Base-by-base conservation (phyloP, 2,797 vertebrate genomes). In the Notolabrus celidotus region DNA sequence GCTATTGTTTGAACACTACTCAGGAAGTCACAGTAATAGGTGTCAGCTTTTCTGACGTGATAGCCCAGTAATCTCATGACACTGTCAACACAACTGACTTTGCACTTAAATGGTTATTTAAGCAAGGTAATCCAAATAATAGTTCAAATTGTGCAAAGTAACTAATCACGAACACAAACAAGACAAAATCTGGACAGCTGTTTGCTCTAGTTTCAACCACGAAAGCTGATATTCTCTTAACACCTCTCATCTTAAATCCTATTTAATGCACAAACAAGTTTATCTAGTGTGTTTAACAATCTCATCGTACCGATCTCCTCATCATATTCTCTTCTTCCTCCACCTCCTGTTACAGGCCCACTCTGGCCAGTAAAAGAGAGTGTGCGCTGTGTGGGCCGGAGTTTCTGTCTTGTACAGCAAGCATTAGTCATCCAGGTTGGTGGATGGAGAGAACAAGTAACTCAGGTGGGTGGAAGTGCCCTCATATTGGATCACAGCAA, bases 381-480 rank as follows among this genome's bases (percentile, higher is more conserved):
- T 71, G 80, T 80, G 76, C 20, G 46, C 78, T 90, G 87, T 89
- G 91, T 91, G 88, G 91, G 91, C 77, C 38, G 83, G 78, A 83
- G 84, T 71, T 77, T 79, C 85, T 77, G 83, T 86, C 79, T 87
- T 81, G 64, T 22, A 77, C 80, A 77, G 72, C 56, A 55, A 71
- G 81, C 70, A 63, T 92, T 89, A 92, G 90, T 92, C 91, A 92
- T 79, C 82, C 83, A 86, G 88, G 88, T 90, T 87, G 90, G 89
- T 90, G 89, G 89, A 90, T 84, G 86, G 76, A 79, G 76, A 89
- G 82, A 87, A 88, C 80, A 82, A 85, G 84, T 76, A 76, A 81
- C 84, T 80, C 89, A 84, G 84, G 91, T 92, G 91, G 91, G 91
- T 87, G 91, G 90, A 87, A 71, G 54, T 82, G 79, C 86, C 83